Evolutionary conservation across 2,797 vertebrate genomes (phyloP), one percentile per base, ranked within the genome.

Genomic region (Coccyzus lansbergi): DNA sequence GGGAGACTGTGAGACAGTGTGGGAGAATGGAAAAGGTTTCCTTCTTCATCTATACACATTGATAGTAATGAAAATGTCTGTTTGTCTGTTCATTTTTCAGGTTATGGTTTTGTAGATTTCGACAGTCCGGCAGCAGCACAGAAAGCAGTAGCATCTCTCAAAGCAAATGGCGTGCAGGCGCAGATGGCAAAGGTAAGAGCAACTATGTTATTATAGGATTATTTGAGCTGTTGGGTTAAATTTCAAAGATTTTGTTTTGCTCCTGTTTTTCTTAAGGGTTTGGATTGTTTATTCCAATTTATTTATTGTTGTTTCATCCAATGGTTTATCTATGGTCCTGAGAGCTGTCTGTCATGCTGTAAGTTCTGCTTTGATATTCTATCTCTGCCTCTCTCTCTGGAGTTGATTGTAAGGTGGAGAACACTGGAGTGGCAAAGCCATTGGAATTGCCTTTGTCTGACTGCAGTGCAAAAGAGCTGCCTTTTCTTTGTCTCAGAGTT

Each of bases 31-130:
- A 77, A 44, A 21, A 5, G 6, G 24, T 36, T 88, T 69, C 76
- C 10, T 92, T 63, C 25, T 34, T 75, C 55, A 76, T 72, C 31
- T 88, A 5, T 44, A 38, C 29, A 19, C 4, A 26, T 22, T 31
- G 34, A 40, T 33, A 62, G 62, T 94, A 95, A 95, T 31, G 6
- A 69, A 59, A 76, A 44, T 5, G 36, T 93, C 53, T 96, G 1
- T 90, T 58, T 95, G 15, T 92, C 64, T 95, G 52, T 85, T 96
- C 95, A 67, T 67, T 97, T 97, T 97, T 59, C 97, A 99, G 99
- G 99, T 94, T 99, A 99, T 48, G 99, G 99, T 96, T 99, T 99
- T 98, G 99, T 99, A 98, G 99, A 99, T 98, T 99, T 99, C 94
- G 99, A 99, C 98, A 99, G 99, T 97, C 99, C 99, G 0, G 98